These are phyloP conservation scores for Platycnemis pennipes DNA, from an alignment of 2,888 invertebrate genomes.

Conservation along the genomic window DNA sequence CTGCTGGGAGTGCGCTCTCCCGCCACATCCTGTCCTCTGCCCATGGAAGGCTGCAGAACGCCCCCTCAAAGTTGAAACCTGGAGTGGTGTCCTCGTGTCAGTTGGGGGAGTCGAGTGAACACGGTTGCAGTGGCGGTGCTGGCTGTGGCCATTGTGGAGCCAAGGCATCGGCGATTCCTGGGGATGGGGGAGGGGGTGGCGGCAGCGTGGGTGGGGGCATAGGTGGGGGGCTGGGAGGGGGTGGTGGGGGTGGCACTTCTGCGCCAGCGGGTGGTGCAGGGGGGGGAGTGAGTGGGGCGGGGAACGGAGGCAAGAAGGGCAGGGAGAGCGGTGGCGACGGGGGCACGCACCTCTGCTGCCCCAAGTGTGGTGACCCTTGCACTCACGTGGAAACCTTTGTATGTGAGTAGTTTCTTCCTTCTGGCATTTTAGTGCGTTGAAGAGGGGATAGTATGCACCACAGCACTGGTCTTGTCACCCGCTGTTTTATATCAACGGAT, in stretches of 20 bases:
- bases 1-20: neutral
- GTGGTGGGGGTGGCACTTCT: neutral
- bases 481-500: neutral
- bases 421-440: neutral
- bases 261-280: neutral
- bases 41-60: neutral
- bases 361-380: slow-evolving; percentile 98
- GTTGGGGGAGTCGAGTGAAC: neutral
- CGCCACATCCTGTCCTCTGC: neutral
- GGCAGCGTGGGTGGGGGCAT: neutral
- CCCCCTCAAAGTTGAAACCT: neutral
- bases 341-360: slow-evolving; percentile 88
- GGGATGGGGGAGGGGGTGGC: slow-evolving; percentile 33
- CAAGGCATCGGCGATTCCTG: neutral
- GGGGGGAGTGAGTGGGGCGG: slow-evolving; percentile 77
- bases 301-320: slow-evolving; percentile 82
- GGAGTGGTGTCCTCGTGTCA: neutral
- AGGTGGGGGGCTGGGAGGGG: neutral
- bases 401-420: slow-evolving; percentile 81
- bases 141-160: slow-evolving; percentile 19
- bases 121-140: slow-evolving; percentile 1
- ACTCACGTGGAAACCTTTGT: slow-evolving; percentile 98
- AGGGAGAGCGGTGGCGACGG: slow-evolving; percentile 82
- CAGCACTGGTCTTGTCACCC: neutral
- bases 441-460: neutral